phyloP scores from a whole-genome alignment of 2,113 vertebrate genomes.

The Xenus cinereus region DNA sequence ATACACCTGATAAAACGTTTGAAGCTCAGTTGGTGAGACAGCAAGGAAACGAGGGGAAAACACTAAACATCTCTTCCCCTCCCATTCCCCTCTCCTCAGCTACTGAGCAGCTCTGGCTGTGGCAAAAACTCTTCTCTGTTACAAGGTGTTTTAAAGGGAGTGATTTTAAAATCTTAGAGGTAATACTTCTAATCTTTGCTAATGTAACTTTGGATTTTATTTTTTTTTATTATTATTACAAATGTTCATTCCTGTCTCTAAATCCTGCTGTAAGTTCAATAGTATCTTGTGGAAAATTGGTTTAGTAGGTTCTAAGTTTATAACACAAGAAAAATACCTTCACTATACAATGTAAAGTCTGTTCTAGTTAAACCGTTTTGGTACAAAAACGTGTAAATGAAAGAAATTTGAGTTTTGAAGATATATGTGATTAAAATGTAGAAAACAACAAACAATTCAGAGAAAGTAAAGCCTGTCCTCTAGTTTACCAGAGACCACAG shows the following conservation, averaged over 20 bases:
- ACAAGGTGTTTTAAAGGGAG: neutral
- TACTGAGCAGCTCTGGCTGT: neutral
- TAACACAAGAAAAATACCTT: conserved; percentile 6
- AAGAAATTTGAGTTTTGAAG: neutral
- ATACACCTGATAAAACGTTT: neutral
- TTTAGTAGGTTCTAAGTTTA: conserved; percentile 6
- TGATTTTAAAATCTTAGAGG: neutral
- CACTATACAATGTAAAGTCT: neutral
- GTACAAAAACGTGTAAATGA: conserved; percentile 1
- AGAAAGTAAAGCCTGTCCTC: neutral
- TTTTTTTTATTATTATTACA: neutral
- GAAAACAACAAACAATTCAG: neutral
- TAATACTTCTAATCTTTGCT: neutral
- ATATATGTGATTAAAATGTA: neutral
- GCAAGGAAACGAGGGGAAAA: neutral
- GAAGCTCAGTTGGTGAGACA: neutral
- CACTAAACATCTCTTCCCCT: neutral
- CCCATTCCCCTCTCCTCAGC: neutral
- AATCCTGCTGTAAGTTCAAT: conserved; percentile 46
- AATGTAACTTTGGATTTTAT: neutral
- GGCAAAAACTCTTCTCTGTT: neutral
- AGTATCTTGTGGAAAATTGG: conserved; percentile 16
- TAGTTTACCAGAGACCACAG: neutral
- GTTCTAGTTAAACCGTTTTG: neutral
- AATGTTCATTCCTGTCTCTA: conserved; percentile 31